Base-by-base conservation (phyloP, 2,113 vertebrate genomes). In the Chaetorhynchus papuensis region DNA sequence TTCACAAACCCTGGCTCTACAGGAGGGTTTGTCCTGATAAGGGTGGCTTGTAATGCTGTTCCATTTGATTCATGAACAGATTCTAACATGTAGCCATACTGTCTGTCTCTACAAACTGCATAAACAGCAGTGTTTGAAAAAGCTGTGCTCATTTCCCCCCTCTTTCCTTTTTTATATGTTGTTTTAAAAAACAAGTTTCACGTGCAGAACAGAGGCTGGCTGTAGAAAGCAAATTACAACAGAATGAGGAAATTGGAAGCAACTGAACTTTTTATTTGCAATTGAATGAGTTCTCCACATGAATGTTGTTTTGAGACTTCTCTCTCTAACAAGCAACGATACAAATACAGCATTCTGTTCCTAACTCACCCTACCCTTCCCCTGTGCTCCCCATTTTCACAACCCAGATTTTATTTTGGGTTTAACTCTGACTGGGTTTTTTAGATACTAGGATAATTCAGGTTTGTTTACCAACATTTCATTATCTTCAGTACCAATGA, bases 161-260 rank as follows among this genome's bases (percentile, higher is more conserved):
- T 39, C 17, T n/a, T 92, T 72, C 50, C 20, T 75, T 87, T 66
- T 70, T 89, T 66, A 89, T 35, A 23, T 0, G 1, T 35, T 63
- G 39, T 41, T 75, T 91, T 60, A 56, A 89, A 89, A 91, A 77
- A 70, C 63, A 61, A 89, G 18, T 78, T 74, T 59, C 33, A 45
- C 31, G 8, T 30, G 57, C 47, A 91, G 41, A 84, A 27, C 60
- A 78, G 81, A 78, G 35, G 23, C 39, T 81, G 64, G 41, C 9
- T 75, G 52, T 76, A 89, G 80, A 91, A 87, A 78, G 65, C 60
- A 44, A 92, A 66, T 74, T 84, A 65, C 56, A 78, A 50, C 60
- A 86, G 33, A 42, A 52, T 54, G 33, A 87, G 60, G 81, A 94
- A 96, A 94, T n/a, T 59, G 63, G 78, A 93, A 95, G 80, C 71